Percentiles rank a stretch among this genome's conserved stretches.
Evolutionary conservation across 2,797 vertebrate species (phyloP).

Genomic region (Poeciliopsis gracilis): DNA sequence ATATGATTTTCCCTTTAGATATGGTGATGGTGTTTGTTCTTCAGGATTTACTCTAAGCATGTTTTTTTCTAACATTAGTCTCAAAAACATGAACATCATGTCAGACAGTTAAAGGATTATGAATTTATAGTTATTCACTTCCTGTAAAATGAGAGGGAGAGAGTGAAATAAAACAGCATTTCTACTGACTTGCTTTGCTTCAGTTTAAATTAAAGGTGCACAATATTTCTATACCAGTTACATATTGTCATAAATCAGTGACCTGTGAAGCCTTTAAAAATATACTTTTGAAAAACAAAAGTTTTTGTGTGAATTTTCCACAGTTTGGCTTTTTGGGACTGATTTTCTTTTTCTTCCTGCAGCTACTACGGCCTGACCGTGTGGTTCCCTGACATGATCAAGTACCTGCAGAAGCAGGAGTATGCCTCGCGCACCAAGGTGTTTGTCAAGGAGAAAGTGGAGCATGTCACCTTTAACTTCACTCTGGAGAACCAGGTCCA

Average conservation of each 20-base stretch:
- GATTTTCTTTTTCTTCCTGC: constrained; percentile 3
- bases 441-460: constrained; percentile 90
- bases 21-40: not conserved
- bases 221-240: not conserved
- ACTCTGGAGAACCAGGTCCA: constrained; percentile 98
- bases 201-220: not conserved
- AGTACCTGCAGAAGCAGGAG: constrained; percentile 93
- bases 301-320: not conserved
- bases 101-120: not conserved
- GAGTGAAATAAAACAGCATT: not conserved
- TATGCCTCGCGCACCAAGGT: constrained; percentile 91
- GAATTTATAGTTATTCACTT: not conserved
- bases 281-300: not conserved
- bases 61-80: no score
- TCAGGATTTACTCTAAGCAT: not conserved
- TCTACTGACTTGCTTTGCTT: not conserved
- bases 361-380: constrained; percentile 97
- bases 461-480: constrained; percentile 97
- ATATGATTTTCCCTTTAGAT: not conserved
- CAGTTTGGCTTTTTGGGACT: not conserved
- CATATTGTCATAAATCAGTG: not conserved
- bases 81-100: not conserved
- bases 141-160: not conserved
- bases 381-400: constrained; percentile 99
- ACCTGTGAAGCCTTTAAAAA: not conserved